Conservation (phyloP, 2,113 vertebrate genomes). For the Verasper variegatus region DNA sequence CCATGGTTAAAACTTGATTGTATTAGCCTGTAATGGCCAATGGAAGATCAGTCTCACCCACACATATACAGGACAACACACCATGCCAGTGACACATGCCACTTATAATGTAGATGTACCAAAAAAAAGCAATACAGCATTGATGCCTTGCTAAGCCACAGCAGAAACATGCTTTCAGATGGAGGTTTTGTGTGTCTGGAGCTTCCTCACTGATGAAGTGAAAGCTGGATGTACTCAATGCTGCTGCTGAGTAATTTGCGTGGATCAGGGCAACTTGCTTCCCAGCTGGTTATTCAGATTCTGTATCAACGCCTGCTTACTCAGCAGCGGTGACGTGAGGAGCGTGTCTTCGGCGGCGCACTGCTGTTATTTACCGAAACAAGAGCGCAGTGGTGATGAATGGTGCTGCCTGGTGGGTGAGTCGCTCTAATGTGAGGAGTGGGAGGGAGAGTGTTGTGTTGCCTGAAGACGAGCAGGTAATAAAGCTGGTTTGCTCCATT, state of each 20-base stretch:
- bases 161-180: no score
- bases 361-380: conserved; percentile 61
- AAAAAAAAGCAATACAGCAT: no score
- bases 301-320: conserved; percentile 57
- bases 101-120: no score
- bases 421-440: conserved; percentile 3
- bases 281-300: conserved; percentile 57
- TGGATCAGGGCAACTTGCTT: conserved; percentile 39
- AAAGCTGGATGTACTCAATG: not conserved
- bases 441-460: conserved; percentile 7
- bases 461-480: conserved; percentile 1
- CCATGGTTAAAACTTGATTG: no score
- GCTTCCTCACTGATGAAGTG: not conserved
- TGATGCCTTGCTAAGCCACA: no score
- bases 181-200: no score
- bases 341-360: conserved; percentile 35
- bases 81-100: no score
- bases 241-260: not conserved
- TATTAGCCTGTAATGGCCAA: no score
- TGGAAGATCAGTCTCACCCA: no score
- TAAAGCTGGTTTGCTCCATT: conserved; percentile 37
- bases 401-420: conserved; percentile 28
- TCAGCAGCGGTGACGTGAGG: conserved; percentile 54
- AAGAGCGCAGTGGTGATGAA: conserved; percentile 41
- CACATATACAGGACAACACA: no score